These are phyloP conservation scores for Drosophila leontia DNA, from an alignment of 1,140 invertebrate species.

Conservation along the genomic window DNA sequence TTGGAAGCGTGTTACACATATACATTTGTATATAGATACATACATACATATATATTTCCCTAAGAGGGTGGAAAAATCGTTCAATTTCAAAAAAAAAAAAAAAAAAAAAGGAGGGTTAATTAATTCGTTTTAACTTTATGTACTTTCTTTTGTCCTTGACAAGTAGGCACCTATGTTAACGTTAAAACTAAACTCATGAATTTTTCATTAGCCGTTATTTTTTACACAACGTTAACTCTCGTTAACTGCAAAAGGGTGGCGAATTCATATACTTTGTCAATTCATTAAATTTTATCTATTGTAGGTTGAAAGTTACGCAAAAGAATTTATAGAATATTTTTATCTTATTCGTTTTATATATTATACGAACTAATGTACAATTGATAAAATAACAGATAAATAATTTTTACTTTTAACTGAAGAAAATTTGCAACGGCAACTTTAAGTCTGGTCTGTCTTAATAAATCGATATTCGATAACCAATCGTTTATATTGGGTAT, in stretches of 20 bases:
- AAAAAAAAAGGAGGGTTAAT: neutral
- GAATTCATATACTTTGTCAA: neutral
- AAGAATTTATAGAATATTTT: neutral
- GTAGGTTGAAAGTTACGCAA: neutral
- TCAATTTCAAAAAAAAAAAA: neutral
- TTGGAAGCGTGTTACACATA: neutral
- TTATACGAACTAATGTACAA: neutral
- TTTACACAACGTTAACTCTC: neutral
- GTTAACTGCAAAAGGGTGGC: neutral
- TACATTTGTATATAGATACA: neutral
- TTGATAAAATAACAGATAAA: neutral
- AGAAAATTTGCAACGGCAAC: neutral
- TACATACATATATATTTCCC: neutral
- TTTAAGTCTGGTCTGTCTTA: neutral
- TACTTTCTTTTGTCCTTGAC: neutral
- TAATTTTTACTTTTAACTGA: constrained; percentile 1
- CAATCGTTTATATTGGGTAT: neutral
- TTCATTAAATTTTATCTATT: neutral
- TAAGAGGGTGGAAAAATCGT: constrained; percentile 5
- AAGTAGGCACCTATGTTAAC: neutral
- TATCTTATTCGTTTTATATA: neutral
- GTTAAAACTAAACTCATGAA: neutral
- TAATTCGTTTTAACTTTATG: neutral
- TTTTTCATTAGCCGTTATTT: neutral
- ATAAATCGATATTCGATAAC: constrained; percentile 7